These are phyloP conservation scores for Botrylloides violaceus DNA, from an alignment of 23 tunicate genomes.

Conservation along the genomic window DNA sequence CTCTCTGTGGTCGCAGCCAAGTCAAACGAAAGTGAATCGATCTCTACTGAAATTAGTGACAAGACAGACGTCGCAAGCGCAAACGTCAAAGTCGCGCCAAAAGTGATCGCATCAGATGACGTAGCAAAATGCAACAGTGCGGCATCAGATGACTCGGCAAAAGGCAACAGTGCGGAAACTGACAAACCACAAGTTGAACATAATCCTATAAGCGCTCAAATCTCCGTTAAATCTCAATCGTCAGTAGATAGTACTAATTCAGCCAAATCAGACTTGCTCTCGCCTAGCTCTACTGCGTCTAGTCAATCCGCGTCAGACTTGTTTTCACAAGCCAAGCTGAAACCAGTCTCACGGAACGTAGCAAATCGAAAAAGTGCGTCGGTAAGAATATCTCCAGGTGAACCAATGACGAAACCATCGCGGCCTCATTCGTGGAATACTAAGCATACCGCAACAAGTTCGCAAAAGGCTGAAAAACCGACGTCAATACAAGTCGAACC, in stretches of 20 bases:
- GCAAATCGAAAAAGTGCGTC: not conserved
- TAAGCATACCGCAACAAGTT: not conserved
- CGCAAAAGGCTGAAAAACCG: not conserved
- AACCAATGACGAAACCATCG: not conserved
- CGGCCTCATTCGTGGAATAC: slow-evolving; percentile 1
- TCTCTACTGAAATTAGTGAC: no score
- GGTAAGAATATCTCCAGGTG: not conserved
- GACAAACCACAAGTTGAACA: no score
- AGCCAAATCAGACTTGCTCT: not conserved
- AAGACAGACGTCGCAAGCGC: no score
- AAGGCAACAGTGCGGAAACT: no score
- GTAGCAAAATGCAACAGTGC: no score
- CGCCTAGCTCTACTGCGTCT: not conserved
- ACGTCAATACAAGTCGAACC: not conserved
- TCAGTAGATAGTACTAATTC: not conserved
- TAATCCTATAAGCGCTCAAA: no score
- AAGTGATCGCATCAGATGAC: no score
- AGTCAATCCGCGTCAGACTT: not conserved
- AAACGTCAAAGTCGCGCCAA: no score
- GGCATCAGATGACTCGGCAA: no score
- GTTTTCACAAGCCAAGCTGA: not conserved
- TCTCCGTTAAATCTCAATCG: not conserved
- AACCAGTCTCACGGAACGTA: not conserved
- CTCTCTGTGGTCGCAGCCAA: no score
- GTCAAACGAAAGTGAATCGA: no score